Percentiles rank a stretch among this genome's conserved stretches.
Evolutionary conservation across 2,113 vertebrate genomes (phyloP).

Genomic region (Gadus chalcogrammus): DNA sequence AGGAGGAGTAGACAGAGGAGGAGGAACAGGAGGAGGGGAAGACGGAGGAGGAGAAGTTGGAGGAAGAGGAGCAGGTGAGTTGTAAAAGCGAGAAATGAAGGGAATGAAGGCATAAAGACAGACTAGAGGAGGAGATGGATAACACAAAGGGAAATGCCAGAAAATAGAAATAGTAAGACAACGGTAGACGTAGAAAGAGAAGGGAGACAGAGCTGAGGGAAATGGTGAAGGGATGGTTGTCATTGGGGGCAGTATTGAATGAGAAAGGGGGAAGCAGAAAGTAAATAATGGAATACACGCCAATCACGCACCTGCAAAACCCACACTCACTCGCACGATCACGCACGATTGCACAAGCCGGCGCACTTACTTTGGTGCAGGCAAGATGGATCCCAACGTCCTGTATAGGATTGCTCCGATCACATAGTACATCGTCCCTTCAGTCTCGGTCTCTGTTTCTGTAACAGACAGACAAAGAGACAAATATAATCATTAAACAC

Average conservation of each 20-base stretch:
- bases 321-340: not conserved
- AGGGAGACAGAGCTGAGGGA: not conserved
- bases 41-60: not conserved
- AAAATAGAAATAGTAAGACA: not conserved
- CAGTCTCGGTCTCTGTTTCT: constrained; percentile 76
- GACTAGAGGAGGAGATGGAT: constrained; percentile 31
- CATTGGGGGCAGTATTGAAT: no score
- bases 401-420: constrained; percentile 94
- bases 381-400: constrained; percentile 89
- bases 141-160: not conserved
- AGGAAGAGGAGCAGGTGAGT: constrained; percentile 6
- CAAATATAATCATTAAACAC: not conserved
- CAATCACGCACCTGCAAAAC: constrained; percentile 3
- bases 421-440: constrained; percentile 84
- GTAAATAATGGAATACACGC: not conserved
- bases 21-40: not conserved
- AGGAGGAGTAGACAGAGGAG: not conserved
- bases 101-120: constrained; percentile 20
- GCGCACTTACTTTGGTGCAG: constrained; percentile 83
- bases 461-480: constrained; percentile 43
- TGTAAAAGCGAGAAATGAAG: constrained; percentile 14
- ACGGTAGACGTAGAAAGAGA: constrained; percentile 2
- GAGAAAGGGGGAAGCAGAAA: not conserved
- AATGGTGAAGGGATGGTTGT: no score
- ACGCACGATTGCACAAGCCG: not conserved